Conservation (phyloP, 2,888 invertebrate species). For the Acanthosepion pharaonis region DNA sequence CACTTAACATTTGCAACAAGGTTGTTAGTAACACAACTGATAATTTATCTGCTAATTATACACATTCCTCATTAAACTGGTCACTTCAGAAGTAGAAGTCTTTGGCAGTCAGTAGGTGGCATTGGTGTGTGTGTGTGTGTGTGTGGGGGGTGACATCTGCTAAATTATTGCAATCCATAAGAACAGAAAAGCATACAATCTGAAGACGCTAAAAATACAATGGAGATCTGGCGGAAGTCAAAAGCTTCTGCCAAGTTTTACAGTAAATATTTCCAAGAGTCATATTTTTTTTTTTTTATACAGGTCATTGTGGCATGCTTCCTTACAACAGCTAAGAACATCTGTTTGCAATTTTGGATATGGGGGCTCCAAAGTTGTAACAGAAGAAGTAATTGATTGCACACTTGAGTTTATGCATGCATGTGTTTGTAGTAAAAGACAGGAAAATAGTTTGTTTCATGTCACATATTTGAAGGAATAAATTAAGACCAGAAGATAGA, state of each 20-base stretch:
- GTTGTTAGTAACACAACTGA: background rate
- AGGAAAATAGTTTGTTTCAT: background rate
- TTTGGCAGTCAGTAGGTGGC: background rate
- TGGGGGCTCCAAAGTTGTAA: background rate
- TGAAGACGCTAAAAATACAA: background rate
- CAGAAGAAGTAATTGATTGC: background rate
- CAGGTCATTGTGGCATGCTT: constrained; percentile 20
- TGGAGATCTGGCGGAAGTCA: background rate
- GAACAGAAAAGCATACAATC: background rate
- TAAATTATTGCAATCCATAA: background rate
- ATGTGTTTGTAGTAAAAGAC: background rate
- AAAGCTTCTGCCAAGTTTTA: background rate
- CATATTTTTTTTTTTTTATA: too few species aligned
- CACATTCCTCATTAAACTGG: constrained; percentile 23
- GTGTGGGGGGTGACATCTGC: background rate
- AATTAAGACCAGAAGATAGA: background rate
- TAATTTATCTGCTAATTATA: constrained; percentile 6
- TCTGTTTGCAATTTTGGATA: background rate
- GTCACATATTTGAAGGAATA: background rate
- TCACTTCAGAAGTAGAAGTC: background rate
- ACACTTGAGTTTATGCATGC: background rate
- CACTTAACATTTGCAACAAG: background rate
- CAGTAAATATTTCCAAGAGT: background rate
- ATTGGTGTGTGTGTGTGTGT: background rate
- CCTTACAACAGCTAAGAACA: background rate